These are phyloP conservation scores for Lampris megalopsis DNA, from an alignment of 2,113 vertebrate genomes.

Conservation along the genomic window DNA sequence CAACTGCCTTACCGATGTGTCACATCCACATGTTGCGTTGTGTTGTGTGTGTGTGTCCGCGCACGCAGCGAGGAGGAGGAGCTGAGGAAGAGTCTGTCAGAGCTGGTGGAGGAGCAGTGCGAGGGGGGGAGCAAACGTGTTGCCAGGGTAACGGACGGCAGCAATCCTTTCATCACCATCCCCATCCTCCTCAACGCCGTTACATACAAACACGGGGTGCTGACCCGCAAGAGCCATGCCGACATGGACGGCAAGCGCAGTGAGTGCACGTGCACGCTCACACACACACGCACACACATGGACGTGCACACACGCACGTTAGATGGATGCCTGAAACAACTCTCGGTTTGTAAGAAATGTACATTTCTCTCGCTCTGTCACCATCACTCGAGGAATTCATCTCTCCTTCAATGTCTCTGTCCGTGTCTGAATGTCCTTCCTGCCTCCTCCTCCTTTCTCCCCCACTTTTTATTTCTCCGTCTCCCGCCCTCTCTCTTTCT, in stretches of 20 bases:
- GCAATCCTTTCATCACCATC: constrained; percentile 96
- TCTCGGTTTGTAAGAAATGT: background rate
- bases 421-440: background rate
- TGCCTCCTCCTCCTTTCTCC: background rate
- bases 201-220: constrained; percentile 95
- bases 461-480: background rate
- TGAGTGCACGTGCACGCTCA: constrained; percentile 66
- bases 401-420: background rate
- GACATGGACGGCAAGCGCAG: constrained; percentile 99
- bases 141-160: constrained; percentile 92
- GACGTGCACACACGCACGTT: background rate
- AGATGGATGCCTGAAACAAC: background rate
- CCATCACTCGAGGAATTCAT: too few relatives aligned
- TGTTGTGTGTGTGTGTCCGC: constrained; percentile 52
- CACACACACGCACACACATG: background rate
- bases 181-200: constrained; percentile 90
- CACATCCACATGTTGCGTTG: constrained; percentile 10
- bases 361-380: background rate
- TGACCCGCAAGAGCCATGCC: constrained; percentile 94
- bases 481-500: background rate
- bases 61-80: constrained; percentile 93
- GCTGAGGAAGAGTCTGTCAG: constrained; percentile 95
- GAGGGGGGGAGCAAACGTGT: constrained; percentile 91
- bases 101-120: constrained; percentile 96
- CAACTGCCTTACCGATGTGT: constrained; percentile 12